Evolutionary conservation across 2,797 vertebrate species (phyloP), one percentile per base, ranked within the genome.

Genomic region (Phrynocephalus forsythii): DNA sequence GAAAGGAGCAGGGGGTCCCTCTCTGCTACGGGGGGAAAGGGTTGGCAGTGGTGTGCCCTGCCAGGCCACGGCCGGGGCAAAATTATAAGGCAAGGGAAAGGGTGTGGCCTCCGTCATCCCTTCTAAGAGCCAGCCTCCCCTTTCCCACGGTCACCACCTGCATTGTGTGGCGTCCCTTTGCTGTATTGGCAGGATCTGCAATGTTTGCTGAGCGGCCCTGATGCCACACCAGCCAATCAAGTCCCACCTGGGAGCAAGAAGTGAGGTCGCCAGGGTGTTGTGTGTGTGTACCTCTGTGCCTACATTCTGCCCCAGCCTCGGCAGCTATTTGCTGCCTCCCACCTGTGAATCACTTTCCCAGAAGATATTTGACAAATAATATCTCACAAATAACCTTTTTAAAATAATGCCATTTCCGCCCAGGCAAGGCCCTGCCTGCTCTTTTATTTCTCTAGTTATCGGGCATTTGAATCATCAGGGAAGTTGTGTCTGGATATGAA

Each of bases 231-330:
- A 38, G 77, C 20, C 76, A 79, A 56, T 48, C 24, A 84, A 30
- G 75, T 38, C 50, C 76, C 50, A 6, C 67, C 50, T 38, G 82
- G 87, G 38, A 52, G 56, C 75, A 84, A 82, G 87, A 84, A 88
- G 67, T 15, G 28, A 77, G 3, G 3, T 67, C 11, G 69, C 24
- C 18, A 2, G 1, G 50, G 28, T 9, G 3, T 10, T 71, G 68
- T n/a, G 68, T 26, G 13, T 73, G 71, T 73, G 30, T 73, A 16
- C 38, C 4, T 15, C 15, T 63, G 4, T 73, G 71, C 33, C 4
- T 28, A 13, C 66, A 26, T n/a, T 9, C 38, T 3, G 10, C 48
- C 50, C 7, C 18, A 13, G 8, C 63, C 3, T n/a, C 20, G 6
- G 18, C 13, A 50, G 56, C 60, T 28, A 2, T 38, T n/a, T 82